These are phyloP conservation scores for Tyrannus savana DNA, from an alignment of 2,113 vertebrate species.

Conservation along the genomic window DNA sequence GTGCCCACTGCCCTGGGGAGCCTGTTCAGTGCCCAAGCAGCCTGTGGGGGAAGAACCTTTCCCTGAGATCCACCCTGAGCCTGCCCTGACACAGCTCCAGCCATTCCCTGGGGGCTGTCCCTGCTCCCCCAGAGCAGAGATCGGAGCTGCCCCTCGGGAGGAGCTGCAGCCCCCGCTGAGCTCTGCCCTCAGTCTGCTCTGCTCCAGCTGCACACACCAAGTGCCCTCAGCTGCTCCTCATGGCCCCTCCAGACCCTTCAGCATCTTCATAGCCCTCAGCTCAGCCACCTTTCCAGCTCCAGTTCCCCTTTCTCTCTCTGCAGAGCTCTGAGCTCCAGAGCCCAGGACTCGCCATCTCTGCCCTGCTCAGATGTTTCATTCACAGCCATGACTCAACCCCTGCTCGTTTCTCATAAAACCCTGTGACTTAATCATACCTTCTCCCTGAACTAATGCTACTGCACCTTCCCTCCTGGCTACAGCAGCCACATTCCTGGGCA, in stretches of 20 bases:
- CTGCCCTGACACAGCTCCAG: not conserved
- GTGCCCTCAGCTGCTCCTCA: not conserved
- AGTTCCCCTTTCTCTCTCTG: not conserved
- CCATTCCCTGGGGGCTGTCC: not conserved
- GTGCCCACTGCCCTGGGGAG: not conserved
- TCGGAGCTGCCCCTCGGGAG: not conserved
- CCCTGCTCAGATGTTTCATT: not conserved
- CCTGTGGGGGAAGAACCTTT: not conserved
- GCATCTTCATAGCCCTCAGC: not conserved
- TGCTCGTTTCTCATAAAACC: conserved; percentile 25
- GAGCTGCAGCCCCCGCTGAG: not conserved
- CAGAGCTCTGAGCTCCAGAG: not conserved
- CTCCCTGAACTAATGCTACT: conserved; percentile 52
- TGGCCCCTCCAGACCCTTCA: not conserved
- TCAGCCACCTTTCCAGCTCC: not conserved
- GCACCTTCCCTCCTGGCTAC: conserved; percentile 68
- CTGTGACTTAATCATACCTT: conserved; percentile 64
- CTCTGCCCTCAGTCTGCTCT: not conserved
- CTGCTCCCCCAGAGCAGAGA: not conserved
- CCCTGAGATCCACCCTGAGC: not conserved
- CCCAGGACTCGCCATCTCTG: not conserved
- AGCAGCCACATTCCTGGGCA: conserved; percentile 40
- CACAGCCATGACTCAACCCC: not conserved
- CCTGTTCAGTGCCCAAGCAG: not conserved
- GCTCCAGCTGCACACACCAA: not conserved